These are phyloP conservation scores for Saccostrea cuccullata DNA, from an alignment of 1,140 invertebrate species.

Conservation along the genomic window DNA sequence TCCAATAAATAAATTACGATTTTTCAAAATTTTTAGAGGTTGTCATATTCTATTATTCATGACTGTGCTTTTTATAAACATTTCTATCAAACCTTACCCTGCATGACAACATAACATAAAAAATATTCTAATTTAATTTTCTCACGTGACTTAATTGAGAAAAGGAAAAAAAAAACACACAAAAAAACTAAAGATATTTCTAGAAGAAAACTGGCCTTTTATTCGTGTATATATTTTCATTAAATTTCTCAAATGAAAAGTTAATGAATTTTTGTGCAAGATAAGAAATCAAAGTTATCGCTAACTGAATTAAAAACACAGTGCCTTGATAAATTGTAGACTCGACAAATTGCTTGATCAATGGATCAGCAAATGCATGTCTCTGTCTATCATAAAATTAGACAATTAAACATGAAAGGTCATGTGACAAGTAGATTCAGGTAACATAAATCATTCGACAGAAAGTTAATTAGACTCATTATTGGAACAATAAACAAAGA, in stretches of 20 bases:
- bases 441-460: neutral
- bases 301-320: neutral
- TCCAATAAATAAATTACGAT: too few relatives aligned
- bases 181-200: too few relatives aligned
- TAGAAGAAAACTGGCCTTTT: too few relatives aligned
- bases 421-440: slow-evolving; percentile 8
- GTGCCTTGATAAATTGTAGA: neutral
- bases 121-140: too few relatives aligned
- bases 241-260: neutral
- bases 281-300: neutral
- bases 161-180: too few relatives aligned
- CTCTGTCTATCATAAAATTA: neutral
- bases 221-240: too few relatives aligned
- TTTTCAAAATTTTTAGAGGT: too few relatives aligned
- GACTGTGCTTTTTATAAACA: too few relatives aligned
- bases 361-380: slow-evolving; percentile 1
- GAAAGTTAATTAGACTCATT: neutral
- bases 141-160: too few relatives aligned
- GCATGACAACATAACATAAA: too few relatives aligned
- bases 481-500: neutral
- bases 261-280: neutral
- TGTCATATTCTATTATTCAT: too few relatives aligned
- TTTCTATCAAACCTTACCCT: too few relatives aligned
- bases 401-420: neutral
- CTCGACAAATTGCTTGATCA: neutral